These are phyloP conservation scores for Toxonevra muliebris DNA, from an alignment of 2,888 invertebrate genomes.

Conservation along the genomic window DNA sequence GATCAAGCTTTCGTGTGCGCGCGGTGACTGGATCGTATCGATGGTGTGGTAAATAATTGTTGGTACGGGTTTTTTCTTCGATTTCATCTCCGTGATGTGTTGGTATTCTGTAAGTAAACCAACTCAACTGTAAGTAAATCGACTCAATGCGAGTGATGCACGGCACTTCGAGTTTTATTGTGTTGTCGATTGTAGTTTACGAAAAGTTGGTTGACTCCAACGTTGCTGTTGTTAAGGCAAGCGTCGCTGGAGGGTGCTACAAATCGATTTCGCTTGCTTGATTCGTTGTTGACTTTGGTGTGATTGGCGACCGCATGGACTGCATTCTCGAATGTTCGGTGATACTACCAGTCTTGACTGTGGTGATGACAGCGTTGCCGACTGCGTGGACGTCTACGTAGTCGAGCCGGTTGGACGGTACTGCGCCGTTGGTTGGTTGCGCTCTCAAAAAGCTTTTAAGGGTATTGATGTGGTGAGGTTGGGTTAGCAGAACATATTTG, in stretches of 20 bases:
- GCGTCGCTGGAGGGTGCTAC: not conserved
- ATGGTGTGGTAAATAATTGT: constrained; percentile 1
- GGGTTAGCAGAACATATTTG: no score
- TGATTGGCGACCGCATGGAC: not conserved
- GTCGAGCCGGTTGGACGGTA: no score
- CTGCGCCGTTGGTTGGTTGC: no score
- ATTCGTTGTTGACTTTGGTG: not conserved
- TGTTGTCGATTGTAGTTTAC: constrained; percentile 5
- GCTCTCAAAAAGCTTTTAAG: no score
- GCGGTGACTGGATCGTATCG: constrained; percentile 15
- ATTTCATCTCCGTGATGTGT: constrained; percentile 11
- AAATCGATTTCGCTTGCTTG: not conserved
- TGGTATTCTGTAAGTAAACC: constrained; percentile 1
- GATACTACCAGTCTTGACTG: not conserved
- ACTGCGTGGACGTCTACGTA: no score
- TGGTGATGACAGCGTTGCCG: no score
- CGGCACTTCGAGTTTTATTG: not conserved
- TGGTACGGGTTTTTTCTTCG: not conserved
- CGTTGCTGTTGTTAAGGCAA: not conserved
- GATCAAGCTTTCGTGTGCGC: constrained; percentile 14
- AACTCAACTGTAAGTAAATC: no score
- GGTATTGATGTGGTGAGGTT: not conserved
- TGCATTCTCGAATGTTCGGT: not conserved
- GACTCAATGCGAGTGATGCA: not conserved
- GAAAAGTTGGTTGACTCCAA: not conserved